These are phyloP conservation scores for Oreochromis grahami DNA, from an alignment of 2,797 vertebrate species.

Conservation along the genomic window DNA sequence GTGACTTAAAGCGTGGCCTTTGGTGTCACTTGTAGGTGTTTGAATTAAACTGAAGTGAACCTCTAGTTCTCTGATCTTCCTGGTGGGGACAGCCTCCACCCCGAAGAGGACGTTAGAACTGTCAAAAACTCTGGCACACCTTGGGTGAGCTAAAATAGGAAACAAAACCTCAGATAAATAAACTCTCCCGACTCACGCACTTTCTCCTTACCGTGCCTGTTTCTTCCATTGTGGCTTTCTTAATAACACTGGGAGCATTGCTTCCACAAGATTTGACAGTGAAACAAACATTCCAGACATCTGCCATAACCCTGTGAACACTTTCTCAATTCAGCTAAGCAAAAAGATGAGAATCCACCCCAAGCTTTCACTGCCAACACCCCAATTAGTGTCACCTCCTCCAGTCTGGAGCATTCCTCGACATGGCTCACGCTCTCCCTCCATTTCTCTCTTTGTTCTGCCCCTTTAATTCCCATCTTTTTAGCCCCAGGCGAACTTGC, in stretches of 20 bases:
- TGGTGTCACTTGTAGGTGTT: neutral
- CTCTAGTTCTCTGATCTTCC: neutral
- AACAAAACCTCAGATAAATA: neutral
- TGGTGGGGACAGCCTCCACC: neutral
- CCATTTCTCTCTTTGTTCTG: constrained; percentile 34
- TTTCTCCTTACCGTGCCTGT: neutral
- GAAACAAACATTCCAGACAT: constrained; percentile 55
- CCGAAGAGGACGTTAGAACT: neutral
- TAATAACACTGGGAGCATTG: constrained; percentile 17
- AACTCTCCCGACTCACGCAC: neutral
- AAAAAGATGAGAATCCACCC: constrained; percentile 32
- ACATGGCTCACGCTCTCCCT: constrained; percentile 19
- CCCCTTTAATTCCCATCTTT: constrained; percentile 29
- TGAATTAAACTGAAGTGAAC: neutral
- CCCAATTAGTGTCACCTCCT: constrained; percentile 70
- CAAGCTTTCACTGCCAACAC: constrained; percentile 25
- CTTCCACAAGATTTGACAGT: constrained; percentile 28
- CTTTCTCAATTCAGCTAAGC: constrained; percentile 35
- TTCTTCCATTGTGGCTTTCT: neutral
- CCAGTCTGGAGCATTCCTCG: constrained; percentile 37
- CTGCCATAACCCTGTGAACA: constrained; percentile 31
- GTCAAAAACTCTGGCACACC: neutral
- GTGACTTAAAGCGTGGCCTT: neutral
- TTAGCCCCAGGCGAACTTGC: neutral
- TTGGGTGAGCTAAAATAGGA: neutral